phyloP scores from a whole-genome alignment of 2,797 vertebrate genomes.

The Clarias fuscus region DNA sequence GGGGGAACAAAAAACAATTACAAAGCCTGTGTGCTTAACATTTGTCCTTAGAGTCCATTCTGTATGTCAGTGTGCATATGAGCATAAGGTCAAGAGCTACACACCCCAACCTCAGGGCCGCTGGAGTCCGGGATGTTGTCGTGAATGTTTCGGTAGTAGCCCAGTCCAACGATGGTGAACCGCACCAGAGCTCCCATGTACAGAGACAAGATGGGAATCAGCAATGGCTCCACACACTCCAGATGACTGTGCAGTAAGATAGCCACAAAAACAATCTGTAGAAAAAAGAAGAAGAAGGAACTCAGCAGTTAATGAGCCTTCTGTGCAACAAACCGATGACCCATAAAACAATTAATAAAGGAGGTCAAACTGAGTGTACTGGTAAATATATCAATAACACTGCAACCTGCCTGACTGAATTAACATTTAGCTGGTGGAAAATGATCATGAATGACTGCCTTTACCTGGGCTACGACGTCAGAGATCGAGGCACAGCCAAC shows the following conservation, averaged over 20 bases:
- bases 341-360: not conserved
- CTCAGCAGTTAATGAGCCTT: not conserved
- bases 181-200: constrained; percentile 97
- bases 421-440: not conserved
- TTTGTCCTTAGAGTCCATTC: not conserved
- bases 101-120: constrained; percentile 92
- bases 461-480: constrained; percentile 96
- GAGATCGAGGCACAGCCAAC: constrained; percentile 99
- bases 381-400: not conserved
- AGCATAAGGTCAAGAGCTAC: constrained; percentile 38
- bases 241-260: constrained; percentile 96
- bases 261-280: constrained; percentile 93
- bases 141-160: constrained; percentile 94
- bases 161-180: constrained; percentile 90
- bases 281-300: not conserved
- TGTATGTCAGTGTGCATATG: not conserved
- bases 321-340: not conserved
- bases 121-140: constrained; percentile 93
- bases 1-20: not conserved
- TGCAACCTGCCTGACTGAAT: not conserved
- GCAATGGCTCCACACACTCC: constrained; percentile 91
- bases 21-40: not conserved
- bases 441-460: not conserved
- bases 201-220: constrained; percentile 94
- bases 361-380: not conserved